phyloP scores from a whole-genome alignment of 2,113 vertebrate species.

The Lagopus muta region DNA sequence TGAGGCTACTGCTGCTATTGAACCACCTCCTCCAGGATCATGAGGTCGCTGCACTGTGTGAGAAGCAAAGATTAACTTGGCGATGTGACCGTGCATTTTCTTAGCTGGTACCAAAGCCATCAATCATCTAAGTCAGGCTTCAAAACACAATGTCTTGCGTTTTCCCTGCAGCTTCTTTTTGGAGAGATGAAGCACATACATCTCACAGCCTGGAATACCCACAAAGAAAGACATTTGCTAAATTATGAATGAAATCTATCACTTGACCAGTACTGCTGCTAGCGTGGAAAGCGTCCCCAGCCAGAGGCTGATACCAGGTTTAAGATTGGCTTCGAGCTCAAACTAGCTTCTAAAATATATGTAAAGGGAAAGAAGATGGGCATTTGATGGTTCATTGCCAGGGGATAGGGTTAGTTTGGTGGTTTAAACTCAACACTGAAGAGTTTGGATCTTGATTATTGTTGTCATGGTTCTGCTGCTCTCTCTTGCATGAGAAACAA shows the following conservation, averaged over 20 bases:
- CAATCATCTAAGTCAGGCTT: background rate
- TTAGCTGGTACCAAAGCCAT: background rate
- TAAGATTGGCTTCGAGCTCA: background rate
- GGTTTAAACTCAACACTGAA: background rate
- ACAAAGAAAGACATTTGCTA: background rate
- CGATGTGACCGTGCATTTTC: background rate
- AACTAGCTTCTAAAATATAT: background rate
- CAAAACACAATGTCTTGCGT: background rate
- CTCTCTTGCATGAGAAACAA: background rate
- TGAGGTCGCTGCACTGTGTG: background rate
- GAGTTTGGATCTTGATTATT: background rate
- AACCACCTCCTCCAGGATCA: background rate
- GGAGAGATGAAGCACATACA: background rate
- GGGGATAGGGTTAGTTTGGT: background rate
- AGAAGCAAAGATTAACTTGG: background rate
- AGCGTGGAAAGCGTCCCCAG: background rate
- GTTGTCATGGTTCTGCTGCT: accelerated
- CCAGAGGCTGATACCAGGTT: background rate
- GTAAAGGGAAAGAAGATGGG: background rate
- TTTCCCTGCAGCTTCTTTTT: background rate
- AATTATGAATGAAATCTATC: background rate
- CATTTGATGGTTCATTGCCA: background rate
- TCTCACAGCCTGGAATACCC: background rate
- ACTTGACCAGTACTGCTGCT: background rate
- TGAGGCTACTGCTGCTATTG: background rate